Base-by-base conservation (phyloP, 2,113 vertebrate genomes). In the Hemicordylus capensis region DNA sequence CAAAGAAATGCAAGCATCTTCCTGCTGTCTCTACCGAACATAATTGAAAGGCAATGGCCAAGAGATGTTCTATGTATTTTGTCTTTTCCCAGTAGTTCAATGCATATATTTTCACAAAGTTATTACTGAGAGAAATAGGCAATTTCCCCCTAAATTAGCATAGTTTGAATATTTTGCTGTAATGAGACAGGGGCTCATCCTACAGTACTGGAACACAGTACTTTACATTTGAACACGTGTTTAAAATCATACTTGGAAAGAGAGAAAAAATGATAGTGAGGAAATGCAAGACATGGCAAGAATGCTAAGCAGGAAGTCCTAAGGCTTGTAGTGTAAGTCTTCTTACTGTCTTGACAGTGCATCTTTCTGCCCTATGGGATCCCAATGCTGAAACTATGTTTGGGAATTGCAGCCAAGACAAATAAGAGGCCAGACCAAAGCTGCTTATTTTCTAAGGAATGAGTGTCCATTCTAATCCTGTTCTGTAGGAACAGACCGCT, bases 221-320 rank as follows among this genome's bases (percentile, higher is more conserved):
- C 44, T 37, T 85, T 37, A 69, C 64, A 85, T 44, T 24, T 58
- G 20, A 58, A 84, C 73, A 39, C 11, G 39, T 82, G 46, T 15
- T 70, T 59, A 59, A 73, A 42, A 20, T 67, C 51, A 34, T 37
- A 54, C 24, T 84, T 81, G 79, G 44, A 73, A 84, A 78, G 31
- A 64, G 34, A 1, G 48, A 17, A 56, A 20, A n/a, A n/a, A n/a
- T n/a, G n/a, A 76, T 86, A 4, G 2, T 24, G 80, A 93, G 85
- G 88, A 96, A 94, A 93, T 90, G 93, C 94, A 92, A 90, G 89
- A 90, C 90, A 80, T 20, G 84, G 85, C 85, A 31, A 37, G 2
- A 51, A 76, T 76, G 61, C 28, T 31, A 87, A 67, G 44, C 28
- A 0, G 42, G 7, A 89, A 78, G 46, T 0, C 80, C 39, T 17